Evolutionary conservation across 1,140 invertebrate genomes (phyloP).

Genomic region (Pogonus chalceus): DNA sequence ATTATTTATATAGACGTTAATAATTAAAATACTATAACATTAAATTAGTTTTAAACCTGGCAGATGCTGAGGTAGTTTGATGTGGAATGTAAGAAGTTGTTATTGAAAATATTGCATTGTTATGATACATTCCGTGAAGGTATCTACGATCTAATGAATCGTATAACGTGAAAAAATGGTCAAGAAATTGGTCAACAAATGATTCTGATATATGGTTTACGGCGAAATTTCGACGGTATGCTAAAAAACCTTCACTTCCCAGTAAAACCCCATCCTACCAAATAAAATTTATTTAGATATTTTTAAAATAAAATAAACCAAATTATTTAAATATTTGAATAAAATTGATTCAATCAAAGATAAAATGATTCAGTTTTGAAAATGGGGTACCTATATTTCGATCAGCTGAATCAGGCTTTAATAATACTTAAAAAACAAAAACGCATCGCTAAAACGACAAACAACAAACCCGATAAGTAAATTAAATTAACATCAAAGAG

Average conservation of each 20-base stretch:
- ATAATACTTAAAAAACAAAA: too few relatives aligned
- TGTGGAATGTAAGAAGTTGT: slow-evolving; percentile 37
- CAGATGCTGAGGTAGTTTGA: slow-evolving; percentile 28
- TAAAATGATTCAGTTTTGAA: too few relatives aligned
- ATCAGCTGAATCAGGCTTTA: too few relatives aligned
- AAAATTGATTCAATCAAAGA: not conserved
- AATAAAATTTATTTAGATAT: not conserved
- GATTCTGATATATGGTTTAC: slow-evolving; percentile 49
- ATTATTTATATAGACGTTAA: not conserved
- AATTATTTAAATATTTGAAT: not conserved
- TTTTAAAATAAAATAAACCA: not conserved
- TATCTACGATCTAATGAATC: slow-evolving; percentile 68
- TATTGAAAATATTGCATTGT: slow-evolving; percentile 66
- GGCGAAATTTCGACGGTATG: slow-evolving; percentile 55
- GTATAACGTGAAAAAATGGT: slow-evolving; percentile 75
- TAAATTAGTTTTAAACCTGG: slow-evolving; percentile 17
- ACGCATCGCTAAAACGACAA: too few relatives aligned
- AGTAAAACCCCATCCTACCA: slow-evolving; percentile 64
- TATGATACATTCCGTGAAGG: slow-evolving; percentile 73
- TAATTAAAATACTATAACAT: slow-evolving; percentile 12
- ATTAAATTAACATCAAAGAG: too few relatives aligned
- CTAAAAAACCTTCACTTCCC: slow-evolving; percentile 45
- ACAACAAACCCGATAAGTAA: too few relatives aligned
- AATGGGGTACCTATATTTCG: too few relatives aligned
- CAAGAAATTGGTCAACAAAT: slow-evolving; percentile 63